Evolutionary conservation across 2,113 vertebrate genomes (phyloP).

Genomic region (Neogale vison): DNA sequence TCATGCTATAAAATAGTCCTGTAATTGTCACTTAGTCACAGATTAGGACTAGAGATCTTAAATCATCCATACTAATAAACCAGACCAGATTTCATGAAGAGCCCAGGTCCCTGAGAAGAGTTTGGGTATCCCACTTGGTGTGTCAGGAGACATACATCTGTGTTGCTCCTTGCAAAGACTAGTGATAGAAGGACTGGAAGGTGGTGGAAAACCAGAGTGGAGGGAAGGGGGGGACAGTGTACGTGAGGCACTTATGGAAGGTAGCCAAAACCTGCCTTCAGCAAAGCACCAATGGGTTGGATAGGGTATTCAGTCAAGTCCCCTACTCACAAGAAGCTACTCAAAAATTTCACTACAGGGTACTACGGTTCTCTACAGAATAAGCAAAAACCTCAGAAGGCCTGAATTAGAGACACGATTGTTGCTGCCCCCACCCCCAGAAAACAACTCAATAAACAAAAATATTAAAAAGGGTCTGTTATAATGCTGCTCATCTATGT

Average conservation of each 20-base stretch:
- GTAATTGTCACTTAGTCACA: neutral
- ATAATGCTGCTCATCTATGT: neutral
- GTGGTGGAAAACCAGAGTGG: accelerated
- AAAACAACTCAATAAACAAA: neutral
- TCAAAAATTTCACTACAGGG: neutral
- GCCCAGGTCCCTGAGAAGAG: neutral
- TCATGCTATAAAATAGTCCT: too few species aligned
- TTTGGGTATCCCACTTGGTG: accelerated
- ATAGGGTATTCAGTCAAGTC: neutral
- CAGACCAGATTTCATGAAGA: neutral
- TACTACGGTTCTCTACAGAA: neutral
- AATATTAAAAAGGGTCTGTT: neutral
- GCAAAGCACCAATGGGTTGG: neutral
- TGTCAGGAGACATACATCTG: neutral
- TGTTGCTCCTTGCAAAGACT: neutral
- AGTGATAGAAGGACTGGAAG: neutral
- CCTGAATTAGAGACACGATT: neutral
- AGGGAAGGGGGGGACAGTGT: accelerated
- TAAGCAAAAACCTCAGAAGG: neutral
- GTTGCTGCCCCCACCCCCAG: accelerated
- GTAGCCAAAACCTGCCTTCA: neutral
- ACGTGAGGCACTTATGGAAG: neutral
- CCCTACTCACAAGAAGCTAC: neutral
- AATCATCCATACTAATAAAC: neutral
- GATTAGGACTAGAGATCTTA: neutral